Base-by-base conservation (phyloP, 2,888 invertebrate species). In the Priocnemis perturbator region DNA sequence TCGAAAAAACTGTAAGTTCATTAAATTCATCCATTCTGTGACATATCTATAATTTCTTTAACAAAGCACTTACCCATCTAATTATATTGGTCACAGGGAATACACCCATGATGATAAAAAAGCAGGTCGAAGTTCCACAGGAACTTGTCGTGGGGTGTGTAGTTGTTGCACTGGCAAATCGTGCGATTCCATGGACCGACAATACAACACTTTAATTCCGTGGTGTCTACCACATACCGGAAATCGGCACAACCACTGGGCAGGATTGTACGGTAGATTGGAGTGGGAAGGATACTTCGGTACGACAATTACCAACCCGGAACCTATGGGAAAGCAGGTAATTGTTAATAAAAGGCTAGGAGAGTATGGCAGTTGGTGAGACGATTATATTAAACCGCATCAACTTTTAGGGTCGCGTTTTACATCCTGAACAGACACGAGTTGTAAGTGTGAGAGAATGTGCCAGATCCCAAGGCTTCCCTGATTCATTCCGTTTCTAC, bases 171-270 rank as follows among this genome's bases (percentile, higher is more conserved):
- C 91, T 7, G 93, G 93, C 26, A 90, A 90, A 71, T 59, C 90
- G 0, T 96, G 96, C 89, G 92, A 94, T 82, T 91, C 93, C 0
- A 88, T 91, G 73, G 95, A 95, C 89, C 92, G 94, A 69, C 96
- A 96, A 90, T 93, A 93, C 86, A 94, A 95, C 89, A 96, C 96
- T 4, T 90, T 96, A 72, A 95, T 97, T 61, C 96, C 96, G 0
- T 97, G 96, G 96, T 96, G 96, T 86, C 90, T 96, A 79, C 96
- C 96, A 9, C 96, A 96, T 88, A 96, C 96, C 2, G 95, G 93
- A 62, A 95, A 96, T 90, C 88, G 96, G n/a, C 95, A 96, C 89
- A 95, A 95, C 89, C 91, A 96, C 90, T 96, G 96, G 96, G 93
- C 95, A 0, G 96, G 96, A 0, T 91, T 96, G 37, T 97, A 96